Evolutionary conservation across 2,113 vertebrate species (phyloP), one percentile per base, ranked within the genome.

Genomic region (Tenrec ecaudatus): DNA sequence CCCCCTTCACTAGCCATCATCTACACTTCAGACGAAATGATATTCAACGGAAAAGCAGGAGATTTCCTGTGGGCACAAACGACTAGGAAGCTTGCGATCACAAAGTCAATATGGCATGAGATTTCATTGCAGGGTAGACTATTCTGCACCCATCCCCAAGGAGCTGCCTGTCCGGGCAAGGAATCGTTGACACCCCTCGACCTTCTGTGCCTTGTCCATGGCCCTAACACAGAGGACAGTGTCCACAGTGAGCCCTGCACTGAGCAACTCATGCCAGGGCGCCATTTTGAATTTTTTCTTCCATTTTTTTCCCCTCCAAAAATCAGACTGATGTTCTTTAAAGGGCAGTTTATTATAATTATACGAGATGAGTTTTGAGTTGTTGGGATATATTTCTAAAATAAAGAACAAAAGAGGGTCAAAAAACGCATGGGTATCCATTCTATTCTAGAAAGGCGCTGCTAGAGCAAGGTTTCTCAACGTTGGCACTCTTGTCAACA

Each of bases 121-220:
- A 77, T 29, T 23, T 77, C 53, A 85, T 0, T 66, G 73, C 12
- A 53, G 43, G 40, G 73, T 36, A 29, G 3, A n/a, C 25, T 1
- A 0, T 69, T 53, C 29, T 14, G n/a, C 1, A 9, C 71, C 60
- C 60, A 53, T 53, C 73, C 57, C 29, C 68, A 66, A 0, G 6
- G 60, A 31, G 10, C 11, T 3, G 47, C 12, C 38, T 31, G 36
- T 4, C 69, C n/a, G 62, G 9, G 77, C 47, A 53, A 23, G 25
- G 3, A 58, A 10, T 36, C 33, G 11, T 8, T 76, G 69, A 88
- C 31, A 64, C 20, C 17, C 43, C 36, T n/a, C 2, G 2, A 90
- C n/a, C 27, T 89, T 88, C 82, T 38, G 78, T 36, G 27, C 33
- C 78, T 47, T 91, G 57, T 76, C 89, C 68, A 96, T 87, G 69